phyloP scores from a whole-genome alignment of 2,888 invertebrate genomes.

The Heteromurus nitidus region DNA sequence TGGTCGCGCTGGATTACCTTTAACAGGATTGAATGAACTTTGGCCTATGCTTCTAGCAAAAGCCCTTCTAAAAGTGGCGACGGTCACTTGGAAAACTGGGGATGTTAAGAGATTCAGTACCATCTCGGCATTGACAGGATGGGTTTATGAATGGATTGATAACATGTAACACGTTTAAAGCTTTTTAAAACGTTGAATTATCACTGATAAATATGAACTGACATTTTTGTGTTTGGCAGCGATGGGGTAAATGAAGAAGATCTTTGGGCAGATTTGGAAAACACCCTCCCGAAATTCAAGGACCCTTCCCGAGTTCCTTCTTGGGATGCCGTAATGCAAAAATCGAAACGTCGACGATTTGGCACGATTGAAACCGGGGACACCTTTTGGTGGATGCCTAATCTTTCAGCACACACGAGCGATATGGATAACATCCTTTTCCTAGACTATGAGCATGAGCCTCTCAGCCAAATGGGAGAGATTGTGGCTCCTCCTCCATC shows the following conservation, averaged over 20 bases:
- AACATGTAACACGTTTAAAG: conserved; percentile 16
- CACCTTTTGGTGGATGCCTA: conserved; percentile 54
- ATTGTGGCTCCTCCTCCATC: background rate
- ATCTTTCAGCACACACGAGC: background rate
- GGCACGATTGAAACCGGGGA: background rate
- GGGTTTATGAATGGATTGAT: conserved; percentile 64
- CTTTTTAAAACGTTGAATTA: background rate
- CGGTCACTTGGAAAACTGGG: conserved; percentile 28
- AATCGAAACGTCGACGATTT: conserved; percentile 3
- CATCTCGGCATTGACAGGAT: conserved; percentile 63
- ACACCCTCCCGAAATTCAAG: conserved; percentile 61
- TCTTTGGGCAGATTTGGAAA: conserved; percentile 60
- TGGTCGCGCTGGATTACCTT: conserved; percentile 53
- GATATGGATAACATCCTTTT: conserved; percentile 8
- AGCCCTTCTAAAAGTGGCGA: conserved; percentile 64
- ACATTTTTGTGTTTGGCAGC: background rate
- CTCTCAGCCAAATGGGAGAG: background rate
- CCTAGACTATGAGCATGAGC: conserved; percentile 13
- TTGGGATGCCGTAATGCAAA: conserved; percentile 16
- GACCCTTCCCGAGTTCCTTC: conserved; percentile 37
- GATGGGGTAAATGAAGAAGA: conserved; percentile 39
- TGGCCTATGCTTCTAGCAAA: conserved; percentile 67
- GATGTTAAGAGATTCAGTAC: conserved; percentile 54
- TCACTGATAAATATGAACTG: background rate
- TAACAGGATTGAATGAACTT: conserved; percentile 57